Evolutionary conservation across 1,140 invertebrate species (phyloP), one percentile per base, ranked within the genome.

Genomic region (Argopecten irradians): DNA sequence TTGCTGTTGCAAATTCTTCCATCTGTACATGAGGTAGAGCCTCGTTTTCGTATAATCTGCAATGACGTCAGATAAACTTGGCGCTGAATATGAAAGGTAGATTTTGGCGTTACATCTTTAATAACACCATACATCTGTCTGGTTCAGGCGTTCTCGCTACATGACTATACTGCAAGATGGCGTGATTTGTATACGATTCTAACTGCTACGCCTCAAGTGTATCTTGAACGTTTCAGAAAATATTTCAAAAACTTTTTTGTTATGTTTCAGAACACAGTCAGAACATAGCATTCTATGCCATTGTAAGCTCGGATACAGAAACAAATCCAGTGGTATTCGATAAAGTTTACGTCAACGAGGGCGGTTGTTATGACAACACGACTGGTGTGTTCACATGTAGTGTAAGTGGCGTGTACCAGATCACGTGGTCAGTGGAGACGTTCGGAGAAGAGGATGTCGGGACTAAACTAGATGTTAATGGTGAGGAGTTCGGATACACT

Each of bases 281-380:
- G 8, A 22, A 1, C 7, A 84, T 84, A 1, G 33, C 34, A 3
- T 84, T 84, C 36, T 39, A 84, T 33, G 34, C 83, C n/a, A 9
- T 22, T 9, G 83, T 84, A n/a, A 39, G 83, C 16, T 33, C 36
- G 5, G 83, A 84, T 28, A 84, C 83, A 36, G 83, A 36, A 39
- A 84, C 83, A 35, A 84, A 84, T 84, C 83, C 83, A 39, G 83
- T 84, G 13, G 83, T 84, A n/a, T 84, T 84, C 22, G 83, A 84
- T 84, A 28, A 36, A 84, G 83, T 84, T 19, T 36, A 84, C 5
- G 5, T 36, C 0, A 84, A 84, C 28, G 36, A 36, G 0, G 83
- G 83, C n/a, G 83, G n/a, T 36, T 35, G 83, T 11, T 84, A 84
- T 35, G 36, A 84, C 36, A 36, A 35, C 34, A 84, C 83, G 22